A percentile compares a stretch with the other conserved stretches of the same genome.
These are phyloP conservation scores for Hemiscyllium ocellatum DNA, from an alignment of 2,113 vertebrate species.

Conservation along the genomic window DNA sequence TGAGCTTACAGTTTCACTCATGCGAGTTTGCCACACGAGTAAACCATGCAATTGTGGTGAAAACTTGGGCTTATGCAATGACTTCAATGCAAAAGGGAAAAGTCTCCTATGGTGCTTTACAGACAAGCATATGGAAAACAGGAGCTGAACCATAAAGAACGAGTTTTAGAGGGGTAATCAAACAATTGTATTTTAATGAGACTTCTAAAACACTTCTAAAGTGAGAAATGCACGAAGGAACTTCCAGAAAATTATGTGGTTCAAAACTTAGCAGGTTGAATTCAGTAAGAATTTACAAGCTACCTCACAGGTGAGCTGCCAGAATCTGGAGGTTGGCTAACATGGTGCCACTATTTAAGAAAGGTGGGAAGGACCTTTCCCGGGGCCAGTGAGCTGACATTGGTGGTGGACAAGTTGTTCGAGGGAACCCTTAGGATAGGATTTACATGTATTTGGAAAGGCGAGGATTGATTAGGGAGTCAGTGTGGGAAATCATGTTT, in stretches of 20 bases:
- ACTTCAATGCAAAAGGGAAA: background rate
- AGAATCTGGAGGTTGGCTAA: too few species aligned
- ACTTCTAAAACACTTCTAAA: background rate
- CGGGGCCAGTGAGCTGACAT: too few species aligned
- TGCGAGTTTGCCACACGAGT: background rate
- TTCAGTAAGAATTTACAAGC: background rate
- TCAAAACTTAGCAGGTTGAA: background rate
- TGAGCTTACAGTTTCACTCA: background rate
- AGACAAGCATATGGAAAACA: conserved; percentile 13
- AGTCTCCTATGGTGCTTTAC: background rate
- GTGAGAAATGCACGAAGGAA: background rate
- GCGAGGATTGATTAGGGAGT: too few species aligned
- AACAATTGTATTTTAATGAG: background rate
- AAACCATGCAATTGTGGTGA: background rate
- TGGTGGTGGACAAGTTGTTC: too few species aligned
- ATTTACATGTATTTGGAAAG: too few species aligned
- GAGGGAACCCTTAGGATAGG: too few species aligned
- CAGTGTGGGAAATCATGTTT: too few species aligned
- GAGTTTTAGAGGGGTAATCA: background rate
- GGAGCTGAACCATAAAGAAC: background rate
- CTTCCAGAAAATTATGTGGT: background rate
- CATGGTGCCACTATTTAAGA: too few species aligned
- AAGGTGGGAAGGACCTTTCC: too few species aligned
- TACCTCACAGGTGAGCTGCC: background rate
- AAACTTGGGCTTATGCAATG: background rate